Base-by-base conservation (phyloP, 1,140 invertebrate species). In the Ephestia elutella region DNA sequence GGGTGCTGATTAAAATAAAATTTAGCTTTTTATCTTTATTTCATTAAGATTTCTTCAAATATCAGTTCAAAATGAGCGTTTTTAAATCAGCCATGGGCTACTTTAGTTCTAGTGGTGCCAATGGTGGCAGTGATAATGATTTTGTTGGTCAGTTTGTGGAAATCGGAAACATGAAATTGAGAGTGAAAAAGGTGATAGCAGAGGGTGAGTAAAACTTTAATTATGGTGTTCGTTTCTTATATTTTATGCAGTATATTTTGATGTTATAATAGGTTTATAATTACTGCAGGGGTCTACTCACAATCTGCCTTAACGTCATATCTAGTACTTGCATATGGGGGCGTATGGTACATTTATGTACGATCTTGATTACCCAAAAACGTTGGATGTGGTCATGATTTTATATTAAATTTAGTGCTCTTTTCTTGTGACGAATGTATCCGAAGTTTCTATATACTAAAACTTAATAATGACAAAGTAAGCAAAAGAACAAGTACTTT, bases 121-220 rank as follows among this genome's bases (percentile, higher is more conserved):
- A 89, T 80, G 90, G 90, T 67, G 81, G 87, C 65, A 87, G 87
- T 79, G 93, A 95, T 71, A 96, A 96, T 90, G 95, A 96, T 86
- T 97, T 97, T 88, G 94, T 98, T 61, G 97, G 97, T 30, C 95
- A 97, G 90, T 90, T 92, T 69, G 92, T 98, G 51, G 96, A 98
- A 90, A 92, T 98, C 68, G 95, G 93, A 67, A 94, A 94, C 81
- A 94, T 96, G 78, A 97, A 96, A 90, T 89, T 98, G 59, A 91
- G 95, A 82, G 95, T 98, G 51, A 96, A 94, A 86, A 93, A 93
- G 90, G 93, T 98, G 71, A 96, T 98, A 68, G 97, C 96, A 54
- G 97, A 98, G 95, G 97, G 97, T 98, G 90, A 88, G 89, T 65
- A 54, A 53, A 25, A 44, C 10, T 44, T 15, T 44, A 44, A 44